phyloP scores from a whole-genome alignment of 2,888 invertebrate species.

The Rotaria socialis region DNA sequence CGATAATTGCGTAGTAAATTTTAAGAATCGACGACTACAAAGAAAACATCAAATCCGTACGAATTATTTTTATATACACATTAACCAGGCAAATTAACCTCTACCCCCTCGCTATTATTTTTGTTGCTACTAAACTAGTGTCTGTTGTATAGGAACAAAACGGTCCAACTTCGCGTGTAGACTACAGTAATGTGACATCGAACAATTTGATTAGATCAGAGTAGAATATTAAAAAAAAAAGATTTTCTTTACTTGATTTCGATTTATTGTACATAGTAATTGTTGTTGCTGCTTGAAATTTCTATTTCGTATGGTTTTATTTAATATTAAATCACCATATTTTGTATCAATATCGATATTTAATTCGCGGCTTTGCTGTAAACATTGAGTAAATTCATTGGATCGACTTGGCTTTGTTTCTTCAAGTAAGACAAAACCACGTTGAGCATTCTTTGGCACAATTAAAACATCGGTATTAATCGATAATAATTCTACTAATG shows the following conservation, averaged over 20 bases:
- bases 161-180: neutral
- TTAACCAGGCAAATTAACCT: no score
- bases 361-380: neutral
- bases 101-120: no score
- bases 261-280: neutral
- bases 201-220: neutral
- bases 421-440: neutral
- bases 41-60: neutral
- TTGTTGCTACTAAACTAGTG: neutral
- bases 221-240: neutral
- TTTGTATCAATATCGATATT: neutral
- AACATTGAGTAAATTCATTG: neutral
- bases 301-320: neutral
- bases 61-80: neutral
- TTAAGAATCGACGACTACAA: neutral
- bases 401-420: neutral
- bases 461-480: conserved; percentile 9
- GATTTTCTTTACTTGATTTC: neutral
- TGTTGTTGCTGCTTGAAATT: neutral
- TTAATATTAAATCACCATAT: conserved; percentile 32
- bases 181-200: neutral
- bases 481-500: neutral
- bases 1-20: neutral
- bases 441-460: neutral
- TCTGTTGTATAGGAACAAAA: neutral